Evolutionary conservation across 1,140 invertebrate species (phyloP), one percentile per base, ranked within the genome.

Genomic region (Anoplophora glabripennis): DNA sequence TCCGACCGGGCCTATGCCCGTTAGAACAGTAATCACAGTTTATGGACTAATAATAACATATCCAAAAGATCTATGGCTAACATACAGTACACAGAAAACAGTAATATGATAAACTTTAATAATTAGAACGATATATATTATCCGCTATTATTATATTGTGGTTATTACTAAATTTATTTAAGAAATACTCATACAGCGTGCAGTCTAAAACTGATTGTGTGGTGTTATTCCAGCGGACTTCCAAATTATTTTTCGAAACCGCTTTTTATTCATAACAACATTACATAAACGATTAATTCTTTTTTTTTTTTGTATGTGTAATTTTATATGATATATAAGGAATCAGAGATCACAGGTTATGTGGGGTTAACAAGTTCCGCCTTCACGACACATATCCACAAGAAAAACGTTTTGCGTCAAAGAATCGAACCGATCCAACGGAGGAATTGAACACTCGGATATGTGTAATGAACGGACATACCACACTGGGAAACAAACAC

Each of bases 201-300:
- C 73, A 75, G 73, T 75, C 73, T 75, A 75, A 67, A 73, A 72
- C 71, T 75, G 73, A 75, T 75, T 75, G 73, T 72, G 69, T 74
- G 72, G 73, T 74, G 73, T 75, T 73, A 73, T 69, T 66, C 48
- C 21, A 15, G 36, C 49, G 49, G 49, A 40, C 18, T 38, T 35
- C 49, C 28, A 37, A n/a, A 17, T 57, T 53, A 51, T 33, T 53
- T 46, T 53, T 36, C 37, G 37, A 33, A 38, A 35, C 40, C 51
- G 51, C 49, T 49, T 54, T 49, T 47, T 47, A 53, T 52, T 55
- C 14, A 63, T 63, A 69, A 68, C 59, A 64, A 64, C 56, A 52
- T 65, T 70, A 66, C 63, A 63, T 55, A 63, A 66, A 66, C 63
- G 63, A 67, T 65, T 70, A 65, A 64, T 69, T n/a, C n/a, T n/a